Evolutionary conservation across 1,140 invertebrate species (phyloP).

Genomic region (Araneus ventricosus): DNA sequence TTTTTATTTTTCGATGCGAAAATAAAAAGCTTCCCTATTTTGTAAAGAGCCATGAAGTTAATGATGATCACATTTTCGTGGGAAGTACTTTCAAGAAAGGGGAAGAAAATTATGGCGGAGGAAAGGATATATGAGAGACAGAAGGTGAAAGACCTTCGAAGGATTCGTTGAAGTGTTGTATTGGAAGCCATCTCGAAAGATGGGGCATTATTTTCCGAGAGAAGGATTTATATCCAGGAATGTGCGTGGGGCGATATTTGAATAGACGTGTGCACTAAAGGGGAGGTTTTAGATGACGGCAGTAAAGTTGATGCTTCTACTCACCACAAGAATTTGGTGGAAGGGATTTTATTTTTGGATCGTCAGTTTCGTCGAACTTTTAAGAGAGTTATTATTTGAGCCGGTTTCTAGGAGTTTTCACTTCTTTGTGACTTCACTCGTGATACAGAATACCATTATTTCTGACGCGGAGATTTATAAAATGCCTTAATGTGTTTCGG

Average conservation of each 20-base stretch:
- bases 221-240: not conserved
- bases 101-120: not conserved
- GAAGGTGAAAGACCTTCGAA: no score
- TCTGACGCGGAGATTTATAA: not conserved
- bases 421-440: not conserved
- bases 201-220: not conserved
- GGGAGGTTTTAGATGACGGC: not conserved
- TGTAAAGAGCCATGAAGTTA: slow-evolving; percentile 59
- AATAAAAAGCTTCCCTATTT: slow-evolving; percentile 51
- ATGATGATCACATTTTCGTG: slow-evolving; percentile 60
- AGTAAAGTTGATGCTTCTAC: not conserved
- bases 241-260: not conserved
- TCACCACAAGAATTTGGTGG: not conserved
- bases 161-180: not conserved
- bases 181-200: slow-evolving; percentile 1
- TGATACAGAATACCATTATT: not conserved
- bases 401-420: not conserved
- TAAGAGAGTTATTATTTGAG: no score
- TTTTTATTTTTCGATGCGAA: slow-evolving; percentile 25
- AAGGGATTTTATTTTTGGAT: not conserved
- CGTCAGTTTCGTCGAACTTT: not conserved
- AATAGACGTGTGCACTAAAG: not conserved
- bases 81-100: not conserved
- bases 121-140: no score
- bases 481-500: not conserved